Conservation (phyloP, 2,888 invertebrate species). For the Parapristionchus giblindavisi region DNA sequence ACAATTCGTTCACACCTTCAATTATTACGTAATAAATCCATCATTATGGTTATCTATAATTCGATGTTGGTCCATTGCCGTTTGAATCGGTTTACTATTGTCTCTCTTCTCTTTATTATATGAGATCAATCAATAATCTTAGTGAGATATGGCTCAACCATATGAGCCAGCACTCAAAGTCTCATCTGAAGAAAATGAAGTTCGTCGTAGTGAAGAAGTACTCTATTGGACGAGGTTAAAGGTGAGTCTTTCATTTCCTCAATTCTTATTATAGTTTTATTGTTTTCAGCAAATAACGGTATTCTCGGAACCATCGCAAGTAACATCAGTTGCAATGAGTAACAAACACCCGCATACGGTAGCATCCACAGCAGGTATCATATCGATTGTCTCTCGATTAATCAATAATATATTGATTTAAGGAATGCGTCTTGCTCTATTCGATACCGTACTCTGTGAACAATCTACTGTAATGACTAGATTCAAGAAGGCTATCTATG, state of each 20-base stretch:
- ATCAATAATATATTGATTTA: conserved; percentile 74
- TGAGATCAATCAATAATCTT: background rate
- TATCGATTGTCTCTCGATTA: conserved; percentile 17
- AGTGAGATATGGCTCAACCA: conserved; percentile 32
- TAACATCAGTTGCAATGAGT: conserved; percentile 89
- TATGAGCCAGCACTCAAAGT: conserved; percentile 49
- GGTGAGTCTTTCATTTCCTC: conserved; percentile 74
- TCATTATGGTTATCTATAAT: too few species aligned
- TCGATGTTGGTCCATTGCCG: conserved; percentile 1
- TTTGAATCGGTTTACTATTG: conserved; percentile 22
- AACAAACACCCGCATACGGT: conserved; percentile 88
- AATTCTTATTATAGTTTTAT: background rate
- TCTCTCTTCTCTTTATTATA: background rate
- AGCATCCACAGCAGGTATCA: conserved; percentile 77
- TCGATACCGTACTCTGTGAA: conserved; percentile 58
- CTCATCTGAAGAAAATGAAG: conserved; percentile 37
- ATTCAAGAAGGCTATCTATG: conserved; percentile 71
- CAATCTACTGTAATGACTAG: conserved; percentile 46
- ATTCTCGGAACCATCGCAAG: conserved; percentile 86
- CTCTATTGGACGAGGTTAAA: conserved; percentile 88
- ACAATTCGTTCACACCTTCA: too few species aligned
- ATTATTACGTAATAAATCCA: too few species aligned
- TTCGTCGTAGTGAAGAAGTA: conserved; percentile 80
- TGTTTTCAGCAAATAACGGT: conserved; percentile 59
- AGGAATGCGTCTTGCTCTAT: conserved; percentile 73